A percentile compares a stretch with the other conserved stretches of the same genome.
Conservation (phyloP, 2,888 invertebrate species). For the Chalcis sispes region DNA sequence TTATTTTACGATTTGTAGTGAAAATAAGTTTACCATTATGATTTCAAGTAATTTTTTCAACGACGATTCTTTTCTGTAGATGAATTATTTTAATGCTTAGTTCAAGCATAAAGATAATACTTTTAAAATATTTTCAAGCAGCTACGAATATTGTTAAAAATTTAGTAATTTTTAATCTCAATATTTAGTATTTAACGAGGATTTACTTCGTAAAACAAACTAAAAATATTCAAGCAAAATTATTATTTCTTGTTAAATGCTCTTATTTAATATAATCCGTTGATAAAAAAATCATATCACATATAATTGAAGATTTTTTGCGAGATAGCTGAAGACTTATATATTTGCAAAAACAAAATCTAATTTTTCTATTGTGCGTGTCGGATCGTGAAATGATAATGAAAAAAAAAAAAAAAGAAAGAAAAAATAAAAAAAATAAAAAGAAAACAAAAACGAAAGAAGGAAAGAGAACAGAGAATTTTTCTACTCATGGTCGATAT, state of each 20-base stretch:
- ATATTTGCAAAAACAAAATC: not conserved
- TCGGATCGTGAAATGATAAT: not conserved
- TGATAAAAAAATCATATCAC: not conserved
- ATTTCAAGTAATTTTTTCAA: not conserved
- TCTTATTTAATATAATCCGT: constrained; percentile 16
- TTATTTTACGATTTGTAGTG: no score
- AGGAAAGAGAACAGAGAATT: constrained; percentile 1
- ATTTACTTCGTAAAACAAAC: not conserved
- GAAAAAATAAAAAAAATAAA: not conserved
- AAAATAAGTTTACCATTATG: not conserved
- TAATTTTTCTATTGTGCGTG: constrained; percentile 17
- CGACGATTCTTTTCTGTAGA: not conserved
- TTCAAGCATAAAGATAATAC: no score
- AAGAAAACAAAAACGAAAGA: constrained; percentile 20
- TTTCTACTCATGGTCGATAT: constrained; percentile 43
- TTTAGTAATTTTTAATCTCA: not conserved
- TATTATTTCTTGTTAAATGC: not conserved
- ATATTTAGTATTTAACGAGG: not conserved
- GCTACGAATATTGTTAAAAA: not conserved
- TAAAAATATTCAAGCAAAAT: not conserved
- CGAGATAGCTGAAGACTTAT: not conserved
- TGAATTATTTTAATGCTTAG: no score
- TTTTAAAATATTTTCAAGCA: not conserved
- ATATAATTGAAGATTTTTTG: constrained; percentile 19
- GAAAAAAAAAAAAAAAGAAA: constrained; percentile 17